Evolutionary conservation across 1,140 invertebrate species (phyloP), one percentile per base, ranked within the genome.

Genomic region (Portunus trituberculatus): DNA sequence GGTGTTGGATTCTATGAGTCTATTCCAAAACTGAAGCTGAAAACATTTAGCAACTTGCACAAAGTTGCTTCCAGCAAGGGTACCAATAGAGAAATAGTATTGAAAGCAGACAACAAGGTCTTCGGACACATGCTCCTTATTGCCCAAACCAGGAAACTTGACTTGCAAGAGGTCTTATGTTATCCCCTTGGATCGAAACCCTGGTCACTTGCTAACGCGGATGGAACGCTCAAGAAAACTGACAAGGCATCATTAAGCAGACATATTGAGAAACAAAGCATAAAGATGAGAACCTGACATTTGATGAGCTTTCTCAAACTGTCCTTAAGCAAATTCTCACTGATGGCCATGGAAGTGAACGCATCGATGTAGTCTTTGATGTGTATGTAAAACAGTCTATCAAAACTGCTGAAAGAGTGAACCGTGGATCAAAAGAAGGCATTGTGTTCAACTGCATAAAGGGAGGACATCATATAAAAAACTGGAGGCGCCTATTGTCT

Each of bases 201-300:
- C 25, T 59, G 52, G 91, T 86, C 91, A 92, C 45, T 92, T 59
- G 46, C 91, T 31, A 92, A 92, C 59, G 67, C 45, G n/a, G 91
- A 92, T 92, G 91, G 91, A 92, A 92, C 91, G n/a, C 91, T 52
- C 91, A 92, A 92, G 91, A 92, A 92, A 92, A 92, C 91, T 92
- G 91, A 92, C 39, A 92, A 92, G 45, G 91, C 91, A 92, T 90
- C 88, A 28, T 84, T 84, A 90, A 90, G 88, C 88, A 90, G 88
- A 90, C 88, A 90, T 90, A 90, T 90, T 90, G 88, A 46, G 88
- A 90, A 90, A 84, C 83, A 90, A 90, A 90, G 29, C 88, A 45
- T 90, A 45, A 8, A 90, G 39, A 90, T 90, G 88, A 90, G 88
- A 90, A 90, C 88, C 88, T 90, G 88, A 90, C 88, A 90, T 90